These are phyloP conservation scores for Hydriomena furcata DNA, from an alignment of 2,888 invertebrate genomes.

Conservation along the genomic window DNA sequence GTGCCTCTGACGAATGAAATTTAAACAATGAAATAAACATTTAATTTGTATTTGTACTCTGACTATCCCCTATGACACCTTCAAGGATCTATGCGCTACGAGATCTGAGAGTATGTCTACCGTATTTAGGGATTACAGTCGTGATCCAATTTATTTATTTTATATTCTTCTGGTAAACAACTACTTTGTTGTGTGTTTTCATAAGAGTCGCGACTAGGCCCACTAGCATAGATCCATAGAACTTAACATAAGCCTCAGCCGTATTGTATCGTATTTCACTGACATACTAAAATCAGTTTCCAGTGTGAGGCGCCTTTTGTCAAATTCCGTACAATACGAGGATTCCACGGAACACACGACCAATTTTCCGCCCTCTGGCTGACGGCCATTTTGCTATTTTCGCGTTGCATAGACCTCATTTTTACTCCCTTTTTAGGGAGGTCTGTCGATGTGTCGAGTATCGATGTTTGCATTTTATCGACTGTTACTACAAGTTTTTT, in stretches of 20 bases:
- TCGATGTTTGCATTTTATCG: conserved; percentile 5
- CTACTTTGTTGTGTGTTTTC: background rate
- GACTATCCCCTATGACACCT: too few relatives aligned
- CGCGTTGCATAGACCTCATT: conserved; percentile 18
- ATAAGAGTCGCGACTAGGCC: background rate
- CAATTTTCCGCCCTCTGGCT: conserved; percentile 24
- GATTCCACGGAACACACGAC: conserved; percentile 16
- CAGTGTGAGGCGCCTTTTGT: conserved; percentile 7
- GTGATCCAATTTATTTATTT: too few relatives aligned
- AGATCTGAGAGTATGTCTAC: too few relatives aligned
- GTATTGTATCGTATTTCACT: conserved; percentile 8
- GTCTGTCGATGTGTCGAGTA: background rate
- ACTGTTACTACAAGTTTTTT: background rate
- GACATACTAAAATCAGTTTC: conserved; percentile 9
- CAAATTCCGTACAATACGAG: conserved; percentile 17
- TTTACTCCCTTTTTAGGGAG: conserved; percentile 18
- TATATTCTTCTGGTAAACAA: too few relatives aligned
- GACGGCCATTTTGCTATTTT: conserved; percentile 22
- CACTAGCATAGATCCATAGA: background rate
- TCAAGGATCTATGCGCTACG: too few relatives aligned
- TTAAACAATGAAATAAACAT: too few relatives aligned
- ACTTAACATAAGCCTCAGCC: background rate
- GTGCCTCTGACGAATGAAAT: too few relatives aligned
- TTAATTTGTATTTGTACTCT: too few relatives aligned
- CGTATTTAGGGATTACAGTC: too few relatives aligned